Evolutionary conservation across 2,888 invertebrate species (phyloP).

Genomic region (Cordilura impudica): DNA sequence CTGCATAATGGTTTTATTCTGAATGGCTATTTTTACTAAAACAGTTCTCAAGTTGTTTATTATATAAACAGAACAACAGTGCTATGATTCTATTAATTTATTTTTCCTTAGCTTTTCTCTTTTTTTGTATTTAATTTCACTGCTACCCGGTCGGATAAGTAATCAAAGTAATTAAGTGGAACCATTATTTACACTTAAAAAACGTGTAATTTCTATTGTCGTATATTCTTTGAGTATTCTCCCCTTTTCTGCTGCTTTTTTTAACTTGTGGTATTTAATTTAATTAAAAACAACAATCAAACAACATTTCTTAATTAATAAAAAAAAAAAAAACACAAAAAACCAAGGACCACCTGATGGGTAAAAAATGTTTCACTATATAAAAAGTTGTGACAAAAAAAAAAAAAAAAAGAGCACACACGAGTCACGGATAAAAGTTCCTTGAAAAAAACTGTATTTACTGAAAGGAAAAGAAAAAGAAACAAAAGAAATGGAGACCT

Average conservation of each 20-base stretch:
- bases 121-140: not conserved
- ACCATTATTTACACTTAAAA: constrained; percentile 62
- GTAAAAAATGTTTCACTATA: constrained; percentile 42
- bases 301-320: constrained; percentile 61
- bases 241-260: not conserved
- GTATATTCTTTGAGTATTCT: constrained; percentile 9
- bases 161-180: constrained; percentile 61
- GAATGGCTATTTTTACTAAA: not conserved
- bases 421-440: not conserved
- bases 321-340: constrained; percentile 15
- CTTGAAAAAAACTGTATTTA: not conserved
- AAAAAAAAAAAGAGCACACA: not conserved
- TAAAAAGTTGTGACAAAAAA: not conserved
- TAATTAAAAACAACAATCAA: constrained; percentile 61
- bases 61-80: constrained; percentile 29
- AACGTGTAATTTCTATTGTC: constrained; percentile 52
- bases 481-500: not conserved
- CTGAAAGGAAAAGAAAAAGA: not conserved
- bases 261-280: constrained; percentile 51
- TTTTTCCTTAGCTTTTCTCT: not conserved
- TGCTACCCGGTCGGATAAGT: constrained; percentile 11
- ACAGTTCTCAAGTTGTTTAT: constrained; percentile 38
- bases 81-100: constrained; percentile 1
- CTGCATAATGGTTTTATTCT: not conserved
- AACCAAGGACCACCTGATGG: constrained; percentile 57